Percentiles rank a stretch among this genome's conserved stretches.
Evolutionary conservation across 2,888 invertebrate species (phyloP).

Genomic region (Villa cingulata): DNA sequence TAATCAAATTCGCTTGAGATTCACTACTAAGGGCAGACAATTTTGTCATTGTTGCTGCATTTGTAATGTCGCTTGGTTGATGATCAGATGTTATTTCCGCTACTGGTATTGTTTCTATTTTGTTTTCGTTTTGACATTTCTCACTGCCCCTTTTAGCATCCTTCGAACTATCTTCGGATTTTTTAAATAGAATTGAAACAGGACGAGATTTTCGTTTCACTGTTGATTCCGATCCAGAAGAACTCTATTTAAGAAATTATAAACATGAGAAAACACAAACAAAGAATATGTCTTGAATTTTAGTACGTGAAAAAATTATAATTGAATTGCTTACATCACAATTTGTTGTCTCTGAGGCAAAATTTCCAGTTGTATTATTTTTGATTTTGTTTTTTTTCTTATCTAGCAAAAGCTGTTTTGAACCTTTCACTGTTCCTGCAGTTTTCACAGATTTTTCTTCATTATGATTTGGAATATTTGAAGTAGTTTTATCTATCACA

Average conservation of each 20-base stretch:
- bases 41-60: background rate
- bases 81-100: background rate
- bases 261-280: background rate
- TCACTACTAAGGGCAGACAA: background rate
- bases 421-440: background rate
- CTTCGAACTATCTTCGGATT: slow-evolving; percentile 1
- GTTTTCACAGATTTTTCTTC: background rate
- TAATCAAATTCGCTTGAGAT: background rate
- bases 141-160: background rate
- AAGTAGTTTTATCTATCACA: background rate
- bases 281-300: no score
- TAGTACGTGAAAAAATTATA: background rate
- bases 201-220: slow-evolving; percentile 9
- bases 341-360: slow-evolving; percentile 9
- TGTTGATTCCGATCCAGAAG: slow-evolving; percentile 10
- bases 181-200: slow-evolving; percentile 11
- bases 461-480: background rate
- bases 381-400: background rate
- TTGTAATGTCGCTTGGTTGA: background rate
- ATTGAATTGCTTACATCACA: slow-evolving; percentile 10
- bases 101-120: background rate
- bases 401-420: background rate
- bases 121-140: slow-evolving; percentile 5
- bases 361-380: slow-evolving; percentile 3
- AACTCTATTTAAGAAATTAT: slow-evolving; percentile 4